These are phyloP conservation scores for Anarrhichthys ocellatus DNA, from an alignment of 2,113 vertebrate species.

Conservation along the genomic window DNA sequence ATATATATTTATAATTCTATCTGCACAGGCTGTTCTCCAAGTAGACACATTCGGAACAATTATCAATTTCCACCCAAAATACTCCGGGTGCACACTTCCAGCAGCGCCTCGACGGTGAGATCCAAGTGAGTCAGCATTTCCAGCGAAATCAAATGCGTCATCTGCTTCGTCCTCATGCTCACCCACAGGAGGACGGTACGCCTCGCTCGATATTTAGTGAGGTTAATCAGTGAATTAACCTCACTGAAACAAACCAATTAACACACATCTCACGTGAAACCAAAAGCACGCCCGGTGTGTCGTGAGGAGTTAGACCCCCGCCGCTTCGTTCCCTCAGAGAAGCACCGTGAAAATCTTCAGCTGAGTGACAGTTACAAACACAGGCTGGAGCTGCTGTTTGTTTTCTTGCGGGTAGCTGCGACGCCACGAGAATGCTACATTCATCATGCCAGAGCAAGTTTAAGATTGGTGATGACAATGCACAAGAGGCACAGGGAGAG, in stretches of 20 bases:
- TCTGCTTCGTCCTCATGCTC: constrained; percentile 6
- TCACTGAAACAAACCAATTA: constrained; percentile 35
- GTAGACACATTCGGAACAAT: constrained; percentile 44
- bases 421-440: constrained; percentile 71
- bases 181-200: background rate
- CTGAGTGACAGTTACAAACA: constrained; percentile 64
- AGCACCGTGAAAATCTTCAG: constrained; percentile 51
- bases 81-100: constrained; percentile 31
- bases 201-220: background rate
- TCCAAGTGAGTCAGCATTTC: constrained; percentile 58
- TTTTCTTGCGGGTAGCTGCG: constrained; percentile 67
- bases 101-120: constrained; percentile 19
- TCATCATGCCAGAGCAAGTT: constrained; percentile 69
- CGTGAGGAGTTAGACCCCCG: background rate
- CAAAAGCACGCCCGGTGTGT: background rate
- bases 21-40: constrained; percentile 60
- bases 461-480: constrained; percentile 70
- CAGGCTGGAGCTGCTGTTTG: constrained; percentile 61
- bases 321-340: constrained; percentile 16
- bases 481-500: constrained; percentile 36
- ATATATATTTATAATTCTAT: constrained; percentile 40
- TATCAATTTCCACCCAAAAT: constrained; percentile 50
- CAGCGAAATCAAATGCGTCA: constrained; percentile 3
- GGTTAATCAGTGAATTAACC: constrained; percentile 44
- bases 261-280: constrained; percentile 27